A percentile compares a stretch with the other conserved stretches of the same genome.
These are phyloP conservation scores for Atherix ibis DNA, from an alignment of 2,888 invertebrate genomes.

Conservation along the genomic window DNA sequence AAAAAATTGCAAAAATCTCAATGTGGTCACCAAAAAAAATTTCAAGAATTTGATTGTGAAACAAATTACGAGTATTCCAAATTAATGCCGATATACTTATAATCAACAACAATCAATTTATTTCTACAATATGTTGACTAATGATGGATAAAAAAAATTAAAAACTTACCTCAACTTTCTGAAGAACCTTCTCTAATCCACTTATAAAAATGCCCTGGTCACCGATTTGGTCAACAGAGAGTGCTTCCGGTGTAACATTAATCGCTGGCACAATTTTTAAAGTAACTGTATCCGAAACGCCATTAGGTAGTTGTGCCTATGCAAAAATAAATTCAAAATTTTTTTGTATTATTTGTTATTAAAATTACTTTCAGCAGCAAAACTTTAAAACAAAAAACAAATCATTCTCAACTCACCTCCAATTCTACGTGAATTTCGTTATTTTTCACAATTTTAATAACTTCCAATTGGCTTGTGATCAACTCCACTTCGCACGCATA, in stretches of 20 bases:
- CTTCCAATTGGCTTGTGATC: conserved; percentile 21
- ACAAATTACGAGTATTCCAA: too few relatives aligned
- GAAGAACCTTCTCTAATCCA: conserved; percentile 40
- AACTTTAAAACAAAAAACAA: conserved; percentile 1
- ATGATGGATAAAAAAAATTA: too few relatives aligned
- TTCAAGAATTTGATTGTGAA: too few relatives aligned
- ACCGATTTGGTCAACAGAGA: conserved; percentile 21
- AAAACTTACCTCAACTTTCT: conserved; percentile 36
- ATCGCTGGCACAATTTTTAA: conserved; percentile 30
- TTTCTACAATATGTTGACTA: too few relatives aligned
- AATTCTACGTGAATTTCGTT: conserved; percentile 27
- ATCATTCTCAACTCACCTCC: conserved; percentile 19
- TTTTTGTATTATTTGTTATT: too few relatives aligned
- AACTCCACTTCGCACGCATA: conserved; percentile 28
- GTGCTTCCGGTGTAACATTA: conserved; percentile 21
- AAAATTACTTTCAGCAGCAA: too few relatives aligned
- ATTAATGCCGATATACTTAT: too few relatives aligned
- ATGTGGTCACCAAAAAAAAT: too few relatives aligned
- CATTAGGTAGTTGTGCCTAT: conserved; percentile 25
- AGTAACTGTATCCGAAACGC: conserved; percentile 23
- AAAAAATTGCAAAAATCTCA: too few relatives aligned
- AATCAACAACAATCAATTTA: too few relatives aligned
- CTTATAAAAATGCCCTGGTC: conserved; percentile 31
- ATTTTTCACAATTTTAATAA: conserved; percentile 24
- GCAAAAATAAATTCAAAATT: neutral